Percentiles rank a stretch among this genome's conserved stretches.
Conservation (phyloP, 2,113 vertebrate genomes). For the Bettongia penicillata region DNA sequence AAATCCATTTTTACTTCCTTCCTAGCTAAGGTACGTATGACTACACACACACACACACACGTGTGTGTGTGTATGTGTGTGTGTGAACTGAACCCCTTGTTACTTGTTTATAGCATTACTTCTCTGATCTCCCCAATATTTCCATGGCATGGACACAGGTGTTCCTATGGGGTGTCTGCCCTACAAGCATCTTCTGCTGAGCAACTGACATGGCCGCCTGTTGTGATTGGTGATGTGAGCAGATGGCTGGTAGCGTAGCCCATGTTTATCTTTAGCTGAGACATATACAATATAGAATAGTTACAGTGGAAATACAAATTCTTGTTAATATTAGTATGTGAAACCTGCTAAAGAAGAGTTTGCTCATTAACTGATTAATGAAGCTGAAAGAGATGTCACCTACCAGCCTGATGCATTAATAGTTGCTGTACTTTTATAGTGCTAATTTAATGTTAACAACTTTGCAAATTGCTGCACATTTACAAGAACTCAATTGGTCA, state of each 20-base stretch:
- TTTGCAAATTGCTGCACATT: background rate
- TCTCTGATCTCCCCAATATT: background rate
- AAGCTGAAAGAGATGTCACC: background rate
- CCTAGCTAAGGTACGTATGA: background rate
- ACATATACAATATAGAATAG: background rate
- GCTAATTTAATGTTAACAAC: background rate
- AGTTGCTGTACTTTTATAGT: background rate
- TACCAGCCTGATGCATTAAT: background rate
- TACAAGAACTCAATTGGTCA: background rate
- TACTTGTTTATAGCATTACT: background rate
- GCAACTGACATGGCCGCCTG: background rate
- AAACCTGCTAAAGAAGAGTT: background rate
- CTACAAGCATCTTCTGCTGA: background rate
- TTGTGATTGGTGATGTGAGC: background rate
- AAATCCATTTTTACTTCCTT: background rate
- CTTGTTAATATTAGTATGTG: background rate
- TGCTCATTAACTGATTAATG: background rate
- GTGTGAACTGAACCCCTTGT: background rate
- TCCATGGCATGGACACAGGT: background rate
- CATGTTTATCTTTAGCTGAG: background rate
- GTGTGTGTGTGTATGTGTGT: background rate
- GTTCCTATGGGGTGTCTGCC: background rate
- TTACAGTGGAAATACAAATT: background rate
- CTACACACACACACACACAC: no score
- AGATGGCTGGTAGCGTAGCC: background rate